A percentile compares a stretch with the other conserved stretches of the same genome.
Evolutionary conservation across 2,113 vertebrate species (phyloP).

Genomic region (Reinhardtius hippoglossoides): DNA sequence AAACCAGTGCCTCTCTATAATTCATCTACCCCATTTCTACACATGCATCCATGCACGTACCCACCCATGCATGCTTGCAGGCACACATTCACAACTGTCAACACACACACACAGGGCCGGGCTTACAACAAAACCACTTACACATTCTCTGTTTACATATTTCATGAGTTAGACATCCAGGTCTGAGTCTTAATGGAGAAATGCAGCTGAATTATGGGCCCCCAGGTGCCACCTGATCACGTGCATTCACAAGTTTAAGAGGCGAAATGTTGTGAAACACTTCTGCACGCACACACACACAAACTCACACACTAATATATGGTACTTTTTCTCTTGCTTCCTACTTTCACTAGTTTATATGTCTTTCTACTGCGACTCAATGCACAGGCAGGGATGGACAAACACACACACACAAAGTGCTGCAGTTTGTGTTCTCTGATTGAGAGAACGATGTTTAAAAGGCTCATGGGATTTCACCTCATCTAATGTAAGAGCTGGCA

Average conservation of each 20-base stretch:
- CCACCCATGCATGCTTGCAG: slow-evolving; percentile 23
- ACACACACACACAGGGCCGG: slow-evolving; percentile 3
- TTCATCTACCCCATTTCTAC: slow-evolving; percentile 40
- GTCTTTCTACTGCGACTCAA: too few relatives aligned
- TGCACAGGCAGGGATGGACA: too few relatives aligned
- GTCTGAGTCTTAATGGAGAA: slow-evolving; percentile 36
- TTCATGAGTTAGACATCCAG: slow-evolving; percentile 57
- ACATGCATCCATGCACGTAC: slow-evolving; percentile 17
- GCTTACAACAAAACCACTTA: slow-evolving; percentile 29
- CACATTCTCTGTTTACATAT: slow-evolving; percentile 56
- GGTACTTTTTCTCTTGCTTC: not conserved
- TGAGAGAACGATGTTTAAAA: too few relatives aligned
- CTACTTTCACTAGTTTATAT: not conserved
- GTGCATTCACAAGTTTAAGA: not conserved
- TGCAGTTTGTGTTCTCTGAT: too few relatives aligned
- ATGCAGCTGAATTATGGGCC: slow-evolving; percentile 26
- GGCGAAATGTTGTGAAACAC: not conserved
- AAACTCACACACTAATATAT: too few relatives aligned
- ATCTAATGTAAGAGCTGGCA: too few relatives aligned
- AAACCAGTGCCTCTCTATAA: slow-evolving; percentile 43
- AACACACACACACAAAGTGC: too few relatives aligned
- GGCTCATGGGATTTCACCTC: too few relatives aligned
- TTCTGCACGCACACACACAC: not conserved
- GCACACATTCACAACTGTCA: slow-evolving; percentile 9
- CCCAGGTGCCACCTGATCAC: slow-evolving; percentile 17